Percentiles rank a stretch among this genome's conserved stretches.
These are phyloP conservation scores for Megaceryle alcyon DNA, from an alignment of 2,797 vertebrate species.

Conservation along the genomic window DNA sequence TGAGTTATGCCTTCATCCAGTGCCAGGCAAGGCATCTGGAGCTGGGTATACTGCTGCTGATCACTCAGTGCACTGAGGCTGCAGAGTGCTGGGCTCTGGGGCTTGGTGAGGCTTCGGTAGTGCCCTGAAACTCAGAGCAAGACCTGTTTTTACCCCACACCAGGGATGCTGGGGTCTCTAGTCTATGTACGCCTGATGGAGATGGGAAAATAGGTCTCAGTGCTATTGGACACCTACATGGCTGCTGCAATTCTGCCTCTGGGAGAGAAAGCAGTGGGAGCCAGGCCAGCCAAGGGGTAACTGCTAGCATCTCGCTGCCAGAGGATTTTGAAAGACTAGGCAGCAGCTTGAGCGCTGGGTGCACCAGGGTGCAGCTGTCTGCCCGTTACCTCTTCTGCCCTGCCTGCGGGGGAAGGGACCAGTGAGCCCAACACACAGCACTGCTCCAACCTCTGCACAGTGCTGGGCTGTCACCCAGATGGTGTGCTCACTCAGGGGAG, in stretches of 20 bases:
- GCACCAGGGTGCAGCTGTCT: background rate
- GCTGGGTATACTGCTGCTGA: background rate
- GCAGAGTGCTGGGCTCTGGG: background rate
- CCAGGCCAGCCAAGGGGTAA: background rate
- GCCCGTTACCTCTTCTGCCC: background rate
- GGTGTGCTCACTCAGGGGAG: background rate
- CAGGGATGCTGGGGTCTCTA: background rate
- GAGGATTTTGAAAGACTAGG: background rate
- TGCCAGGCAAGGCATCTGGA: rapidly evolving
- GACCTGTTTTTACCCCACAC: background rate
- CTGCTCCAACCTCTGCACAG: rapidly evolving
- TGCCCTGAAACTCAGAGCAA: background rate
- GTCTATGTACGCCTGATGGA: background rate
- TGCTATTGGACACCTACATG: background rate
- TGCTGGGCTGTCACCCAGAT: background rate
- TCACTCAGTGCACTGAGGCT: background rate
- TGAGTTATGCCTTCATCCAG: background rate
- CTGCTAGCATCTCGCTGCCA: no score
- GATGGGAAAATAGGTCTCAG: background rate
- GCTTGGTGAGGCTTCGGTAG: background rate
- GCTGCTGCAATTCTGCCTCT: background rate
- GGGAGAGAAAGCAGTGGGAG: background rate
- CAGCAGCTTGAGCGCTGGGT: background rate
- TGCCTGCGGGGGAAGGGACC: background rate
- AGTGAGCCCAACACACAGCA: background rate